Base-by-base conservation (phyloP, 2,888 invertebrate species). In the Stenodema calcarata region DNA sequence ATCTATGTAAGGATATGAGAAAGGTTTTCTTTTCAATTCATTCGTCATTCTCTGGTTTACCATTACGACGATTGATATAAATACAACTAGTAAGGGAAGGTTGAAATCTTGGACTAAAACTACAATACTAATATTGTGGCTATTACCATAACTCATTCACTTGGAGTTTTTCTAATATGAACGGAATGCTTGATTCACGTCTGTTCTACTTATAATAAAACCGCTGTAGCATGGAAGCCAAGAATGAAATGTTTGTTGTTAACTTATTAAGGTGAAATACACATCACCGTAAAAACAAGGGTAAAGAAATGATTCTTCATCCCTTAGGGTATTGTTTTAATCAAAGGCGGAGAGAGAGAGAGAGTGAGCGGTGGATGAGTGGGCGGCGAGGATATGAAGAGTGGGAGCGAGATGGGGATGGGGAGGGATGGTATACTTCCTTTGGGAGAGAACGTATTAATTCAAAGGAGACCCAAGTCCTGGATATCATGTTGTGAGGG, bases 401-500 rank as follows among this genome's bases (percentile, higher is more conserved):
- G 23, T 3, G 35, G 18, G 76, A 76, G 18, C 3, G 76, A n/a
- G 42, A 16, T 6, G 75, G 2, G 35, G n/a, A n/a, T 3, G 12
- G 54, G 54, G 16, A 35, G 35, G 42, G 28, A 18, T 12, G 16
- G 70, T 82, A 42, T 82, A 82, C 82, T 62, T 82, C 82, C 82
- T 82, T 82, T 42, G 62, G 82, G 82, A 82, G 47, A 27, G 62
- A 62, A 82, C 35, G 70, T 82, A 82, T 82, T 82, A 82, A 82
- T 82, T 82, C 82, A 82, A 82, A 82, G 82, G 70, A 82, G 70
- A 16, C 35, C 82, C 82, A 62, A 82, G 35, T 62, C 70, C 42
- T 41, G 70, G 69, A 82, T 69, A 82, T 70, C 69, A 82, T 42
- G 82, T 70, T 42, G 62, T 70, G 69, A 82, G 82, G 35, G 35